Base-by-base conservation (phyloP, 2,113 vertebrate genomes). In the Sylvilagus bachmani region DNA sequence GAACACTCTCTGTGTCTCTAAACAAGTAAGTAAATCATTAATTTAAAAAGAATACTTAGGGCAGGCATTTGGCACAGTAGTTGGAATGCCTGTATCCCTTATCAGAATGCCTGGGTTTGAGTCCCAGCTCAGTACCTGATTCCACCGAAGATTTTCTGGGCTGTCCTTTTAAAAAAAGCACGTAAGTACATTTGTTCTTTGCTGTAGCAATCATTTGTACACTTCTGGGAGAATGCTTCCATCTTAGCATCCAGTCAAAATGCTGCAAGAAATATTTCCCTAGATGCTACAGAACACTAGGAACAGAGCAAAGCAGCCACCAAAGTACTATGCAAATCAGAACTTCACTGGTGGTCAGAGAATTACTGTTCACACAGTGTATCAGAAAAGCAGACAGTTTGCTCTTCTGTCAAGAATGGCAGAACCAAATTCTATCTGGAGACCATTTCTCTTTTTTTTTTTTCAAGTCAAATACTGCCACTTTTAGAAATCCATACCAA, bases 361-460 rank as follows among this genome's bases (percentile, higher is more conserved):
- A 10, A 31, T 5, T 25, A 70, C 4, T 80, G 83, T 44, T 71
- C 36, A 80, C 2, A 69, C n/a, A 44, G 5, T 83, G 31, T 44
- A 61, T 21, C 62, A 81, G 4, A 53, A 81, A 85, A 64, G 70
- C 27, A 62, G 38, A 24, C 27, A 25, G 55, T 87, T 14, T 89
- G 71, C 53, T 51, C 67, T 86, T 84, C 74, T 17, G 78, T 53
- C 27, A 75, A 66, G 61, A 84, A 69, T 17, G 33, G 71, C 82
- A 95, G 33, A 91, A 69, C 49, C 49, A 78, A n/a, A 69, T 24
- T 91, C 85, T 83, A 44, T 27, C 36, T 12, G 75, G 62, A 95
- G 71, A 61, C 10, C 16, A 86, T 21, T 62, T 36, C 3, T 62
- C 66, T 66, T n/a, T 90, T 61, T 94, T 67, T 85, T 80, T 44